phyloP scores from a whole-genome alignment of 2,888 invertebrate genomes.

The Beris morrisii region DNA sequence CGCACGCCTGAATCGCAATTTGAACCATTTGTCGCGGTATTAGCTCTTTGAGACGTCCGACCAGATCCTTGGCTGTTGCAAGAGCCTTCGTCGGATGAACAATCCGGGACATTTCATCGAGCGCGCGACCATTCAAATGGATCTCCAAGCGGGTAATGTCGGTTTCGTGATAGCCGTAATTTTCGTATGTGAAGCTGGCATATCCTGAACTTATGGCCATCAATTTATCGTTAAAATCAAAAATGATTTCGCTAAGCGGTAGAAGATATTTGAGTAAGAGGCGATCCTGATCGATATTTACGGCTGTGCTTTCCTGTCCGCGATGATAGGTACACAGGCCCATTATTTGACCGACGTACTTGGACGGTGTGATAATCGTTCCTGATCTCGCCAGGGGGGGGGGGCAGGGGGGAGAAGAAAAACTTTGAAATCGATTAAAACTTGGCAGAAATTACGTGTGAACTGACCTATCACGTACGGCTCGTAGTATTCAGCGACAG shows the following conservation, averaged over 20 bases:
- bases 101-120: constrained; percentile 84
- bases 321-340: constrained; percentile 75
- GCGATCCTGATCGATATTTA: constrained; percentile 81
- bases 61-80: constrained; percentile 67
- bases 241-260: constrained; percentile 89
- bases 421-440: not conserved
- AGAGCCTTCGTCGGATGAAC: constrained; percentile 73
- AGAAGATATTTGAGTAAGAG: constrained; percentile 80
- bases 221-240: constrained; percentile 91
- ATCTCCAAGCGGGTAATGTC: constrained; percentile 74
- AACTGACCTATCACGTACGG: constrained; percentile 77
- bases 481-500: constrained; percentile 78
- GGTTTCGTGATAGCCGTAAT: constrained; percentile 77
- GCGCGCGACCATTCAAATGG: constrained; percentile 73
- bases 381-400: no score
- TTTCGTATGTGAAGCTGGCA: constrained; percentile 93
- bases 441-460: not conserved
- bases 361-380: constrained; percentile 84
- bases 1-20: constrained; percentile 84
- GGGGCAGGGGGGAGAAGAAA: no score
- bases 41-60: constrained; percentile 74
- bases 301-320: constrained; percentile 63
- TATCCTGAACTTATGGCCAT: constrained; percentile 92
- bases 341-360: constrained; percentile 71
- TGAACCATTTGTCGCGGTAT: constrained; percentile 88